Evolutionary conservation across 2,113 vertebrate species (phyloP), one percentile per base, ranked within the genome.

Genomic region (Notarius lentiginosus): DNA sequence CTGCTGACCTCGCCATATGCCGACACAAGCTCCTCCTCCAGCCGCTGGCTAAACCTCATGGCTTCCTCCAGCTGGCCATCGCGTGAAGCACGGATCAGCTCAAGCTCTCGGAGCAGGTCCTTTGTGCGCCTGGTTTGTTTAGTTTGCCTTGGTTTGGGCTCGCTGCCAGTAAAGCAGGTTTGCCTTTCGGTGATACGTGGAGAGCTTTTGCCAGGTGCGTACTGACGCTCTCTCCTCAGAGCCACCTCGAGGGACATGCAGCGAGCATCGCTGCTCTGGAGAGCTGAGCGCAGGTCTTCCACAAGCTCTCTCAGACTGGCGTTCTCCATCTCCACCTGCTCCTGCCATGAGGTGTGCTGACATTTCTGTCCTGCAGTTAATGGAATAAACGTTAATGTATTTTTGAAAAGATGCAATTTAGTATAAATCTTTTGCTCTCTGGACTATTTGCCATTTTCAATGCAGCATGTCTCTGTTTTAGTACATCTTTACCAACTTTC

Each of bases 211-310:
- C 0, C 14, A 34, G 41, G 81, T 41, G 17, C 4, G 1, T 49
- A 1, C 20, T 56, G 84, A 34, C 86, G 88, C 65, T 89, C 89
- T 12, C 90, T 89, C 24, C 82, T 84, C 20, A 95, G 90, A 0
- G 95, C 95, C 89, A 96, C 95, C 86, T 96, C 93, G 30, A 96
- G 90, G 5, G 95, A 94, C 85, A 96, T 86, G 85, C 94, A 95
- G 86, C 95, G 95, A 14, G 95, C 95, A 9, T 96, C 95, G 18
- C 95, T 96, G 41, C 95, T 92, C 92, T 96, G 95, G 77, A 96
- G 94, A 0, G 95, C 93, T 0, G 93, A 94, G 47, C 95, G 93
- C 15, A 96, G 94, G 90, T 96, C 95, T 91, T 96, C 95, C 88
- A 96, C 95, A 86, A 96, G 90, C 89, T 96, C 95, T 86, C 95